Base-by-base conservation (phyloP, 2,113 vertebrate species). In the Cavia porcellus region DNA sequence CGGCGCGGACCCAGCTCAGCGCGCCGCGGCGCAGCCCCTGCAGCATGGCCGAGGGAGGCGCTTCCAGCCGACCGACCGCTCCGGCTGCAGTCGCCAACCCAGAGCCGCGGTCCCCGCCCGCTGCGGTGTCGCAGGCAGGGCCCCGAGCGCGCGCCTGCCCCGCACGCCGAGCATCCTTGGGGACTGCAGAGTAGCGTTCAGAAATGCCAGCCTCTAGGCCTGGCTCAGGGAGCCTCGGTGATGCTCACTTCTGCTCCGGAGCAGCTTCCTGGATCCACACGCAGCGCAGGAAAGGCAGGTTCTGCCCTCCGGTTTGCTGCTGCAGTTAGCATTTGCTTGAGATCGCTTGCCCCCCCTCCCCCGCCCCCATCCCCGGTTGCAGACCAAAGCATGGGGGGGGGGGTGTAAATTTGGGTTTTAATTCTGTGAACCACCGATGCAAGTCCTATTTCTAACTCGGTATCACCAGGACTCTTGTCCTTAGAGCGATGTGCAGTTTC, bases 1-100 rank as follows among this genome's bases (percentile, higher is more conserved):
- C 13, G 6, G 50, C 87, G 59, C 64, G 87, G 20, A 35, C 50
- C 25, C 6, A 42, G 55, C 52, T 30, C 95, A 91, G 28, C 70
- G 74, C 82, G 4, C 30, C 10, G n/a, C n/a, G n/a, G 1, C 75
- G 61, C 47, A 95, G 55, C 66, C 20, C 32, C 55, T 35, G 45
- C 88, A 94, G 79, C 96, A 95, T 93, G 61, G 64, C 70, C 19
- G 42, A 9, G 32, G 81, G 35, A n/a, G 74, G 75, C 52, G 55
- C 82, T n/a, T 86, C 45, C 57, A 1, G 12, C 30, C 32, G 2
- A 70, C 66, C 66, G 66, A 4, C 0, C 47, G 6, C 77, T 35
- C 5, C 0, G 9, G 38, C 68, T 70, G 68, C 68, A 20, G 68
- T 15, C 14, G 66, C 68, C 14, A 32, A 4, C 28, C 47, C 28